phyloP scores from a whole-genome alignment of 2,113 vertebrate genomes.

The Nesoenas mayeri region DNA sequence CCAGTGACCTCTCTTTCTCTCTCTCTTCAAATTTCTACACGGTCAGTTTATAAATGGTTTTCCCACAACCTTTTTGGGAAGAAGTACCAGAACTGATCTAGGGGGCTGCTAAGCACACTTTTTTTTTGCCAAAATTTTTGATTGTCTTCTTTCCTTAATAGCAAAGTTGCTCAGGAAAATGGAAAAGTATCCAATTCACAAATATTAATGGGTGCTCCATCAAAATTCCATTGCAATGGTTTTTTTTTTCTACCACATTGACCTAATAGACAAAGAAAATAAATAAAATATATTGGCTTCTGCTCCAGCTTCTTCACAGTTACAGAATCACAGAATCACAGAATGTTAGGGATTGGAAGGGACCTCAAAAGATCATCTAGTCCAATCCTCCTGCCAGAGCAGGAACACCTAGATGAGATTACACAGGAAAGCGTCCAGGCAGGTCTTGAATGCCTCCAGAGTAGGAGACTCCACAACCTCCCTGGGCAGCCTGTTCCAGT shows the following conservation, averaged over 20 bases:
- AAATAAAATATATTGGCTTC: background rate
- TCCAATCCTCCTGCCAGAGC: too few species aligned
- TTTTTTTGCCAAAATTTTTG: background rate
- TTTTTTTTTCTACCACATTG: background rate
- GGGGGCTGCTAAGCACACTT: background rate
- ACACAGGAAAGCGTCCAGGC: too few species aligned
- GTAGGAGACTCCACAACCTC: too few species aligned
- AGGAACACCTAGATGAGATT: too few species aligned
- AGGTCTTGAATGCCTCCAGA: too few species aligned
- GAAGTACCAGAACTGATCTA: background rate
- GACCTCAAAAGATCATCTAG: too few species aligned
- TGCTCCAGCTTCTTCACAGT: background rate
- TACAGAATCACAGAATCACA: too few species aligned
- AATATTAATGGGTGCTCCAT: background rate
- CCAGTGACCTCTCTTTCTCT: background rate
- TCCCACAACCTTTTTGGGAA: background rate
- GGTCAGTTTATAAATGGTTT: background rate
- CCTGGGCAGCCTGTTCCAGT: too few species aligned
- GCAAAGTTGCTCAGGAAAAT: background rate
- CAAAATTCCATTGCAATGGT: background rate
- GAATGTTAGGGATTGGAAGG: too few species aligned
- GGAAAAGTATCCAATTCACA: background rate
- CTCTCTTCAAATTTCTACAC: background rate
- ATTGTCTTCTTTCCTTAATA: conserved; percentile 1
- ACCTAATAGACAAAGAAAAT: background rate